Evolutionary conservation across 2,797 vertebrate genomes (phyloP), one percentile per base, ranked within the genome.

Genomic region (Manis pentadactyla): DNA sequence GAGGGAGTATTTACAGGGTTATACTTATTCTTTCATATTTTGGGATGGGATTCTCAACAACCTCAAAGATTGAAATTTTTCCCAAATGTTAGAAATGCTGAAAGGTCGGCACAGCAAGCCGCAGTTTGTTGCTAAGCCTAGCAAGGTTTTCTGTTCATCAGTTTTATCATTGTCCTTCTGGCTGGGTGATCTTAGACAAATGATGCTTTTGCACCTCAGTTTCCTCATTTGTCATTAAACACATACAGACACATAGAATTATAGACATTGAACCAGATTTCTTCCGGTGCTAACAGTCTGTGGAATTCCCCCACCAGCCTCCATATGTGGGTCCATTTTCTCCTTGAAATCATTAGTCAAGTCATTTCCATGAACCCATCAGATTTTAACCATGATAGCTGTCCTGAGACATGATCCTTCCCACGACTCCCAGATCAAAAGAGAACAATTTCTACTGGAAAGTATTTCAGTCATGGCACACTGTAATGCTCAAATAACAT

Each of bases 401-500:
- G 12, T 61, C 66, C 55, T 31, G 29, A 87, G 77, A 73, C 21
- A 2, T 42, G 57, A 84, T 69, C 39, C 59, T 95, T 91, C 79
- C 85, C 89, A 94, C 0, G 3, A 17, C 53, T 96, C 57, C 11
- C 42, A 69, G 66, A 91, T 81, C 57, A 84, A 92, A 93, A 37
- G 53, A 81, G 53, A 77, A 39, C 25, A 82, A 49, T 69, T 84
- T 88, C 82, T 88, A 46, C 46, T 25, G 57, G 42, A 75, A 91
- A 79, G n/a, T 89, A 79, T 96, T 96, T 97, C 93, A 92, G 39
- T 68, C 53, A 79, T 10, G 63, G 53, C 75, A 78, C 23, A 69
- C n/a, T 31, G 14, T 49, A 63, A 71, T 7, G 18, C 10, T 87
- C 63, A 68, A 96, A 71, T 69, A 92, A 87, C 0, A 0, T 87